phyloP scores from a whole-genome alignment of 2,888 invertebrate genomes.

The Tenthredo mesomela region DNA sequence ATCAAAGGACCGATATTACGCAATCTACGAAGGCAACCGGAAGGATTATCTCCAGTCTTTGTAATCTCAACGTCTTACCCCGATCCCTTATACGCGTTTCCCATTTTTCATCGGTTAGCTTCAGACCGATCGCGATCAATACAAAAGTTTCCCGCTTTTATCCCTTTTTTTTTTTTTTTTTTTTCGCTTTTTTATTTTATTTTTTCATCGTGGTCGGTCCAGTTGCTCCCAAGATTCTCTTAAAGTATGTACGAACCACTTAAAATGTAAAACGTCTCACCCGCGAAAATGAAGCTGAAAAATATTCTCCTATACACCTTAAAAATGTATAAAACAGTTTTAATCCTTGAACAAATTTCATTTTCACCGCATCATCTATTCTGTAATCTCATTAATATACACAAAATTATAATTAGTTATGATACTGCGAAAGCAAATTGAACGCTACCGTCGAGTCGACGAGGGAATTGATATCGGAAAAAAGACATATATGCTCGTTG shows the following conservation, averaged over 20 bases:
- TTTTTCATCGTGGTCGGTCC: slow-evolving; percentile 21
- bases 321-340: not conserved
- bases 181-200: not conserved
- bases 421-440: not conserved
- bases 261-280: slow-evolving; percentile 32
- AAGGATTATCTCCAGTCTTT: slow-evolving; percentile 47
- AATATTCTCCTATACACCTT: not conserved
- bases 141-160: slow-evolving; percentile 1
- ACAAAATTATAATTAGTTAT: not conserved
- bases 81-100: slow-evolving; percentile 40
- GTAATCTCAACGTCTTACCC: slow-evolving; percentile 49
- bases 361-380: not conserved
- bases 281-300: slow-evolving; percentile 1
- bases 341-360: not conserved
- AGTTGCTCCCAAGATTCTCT: slow-evolving; percentile 15
- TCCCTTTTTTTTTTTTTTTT: not conserved
- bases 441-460: not conserved
- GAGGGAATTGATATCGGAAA: not conserved
- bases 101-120: slow-evolving; percentile 21
- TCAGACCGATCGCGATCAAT: slow-evolving; percentile 31
- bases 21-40: slow-evolving; percentile 52
- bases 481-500: not conserved
- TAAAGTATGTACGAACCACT: slow-evolving; percentile 42
- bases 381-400: not conserved
- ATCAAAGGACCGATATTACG: slow-evolving; percentile 52